Percentiles rank a stretch among this genome's conserved stretches.
Evolutionary conservation across 2,113 vertebrate species (phyloP).

Genomic region (Notarius lentiginosus): DNA sequence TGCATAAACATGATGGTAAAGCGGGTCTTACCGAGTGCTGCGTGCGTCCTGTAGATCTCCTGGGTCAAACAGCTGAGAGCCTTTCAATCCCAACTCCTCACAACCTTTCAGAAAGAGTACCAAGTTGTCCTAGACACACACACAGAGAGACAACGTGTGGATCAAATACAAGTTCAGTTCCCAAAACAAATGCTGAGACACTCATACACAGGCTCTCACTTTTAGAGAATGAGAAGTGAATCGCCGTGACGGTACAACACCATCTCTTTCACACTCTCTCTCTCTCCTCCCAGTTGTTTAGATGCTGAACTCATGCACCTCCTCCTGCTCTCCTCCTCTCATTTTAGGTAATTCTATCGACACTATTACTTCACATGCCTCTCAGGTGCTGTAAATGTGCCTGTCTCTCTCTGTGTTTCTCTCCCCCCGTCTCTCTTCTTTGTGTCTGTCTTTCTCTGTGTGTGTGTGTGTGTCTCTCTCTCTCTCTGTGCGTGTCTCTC

Average conservation of each 20-base stretch:
- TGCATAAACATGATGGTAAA: neutral
- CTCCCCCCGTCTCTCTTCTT: conserved; percentile 40
- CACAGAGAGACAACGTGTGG: conserved; percentile 24
- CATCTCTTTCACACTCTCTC: neutral
- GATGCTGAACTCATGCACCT: conserved; percentile 12
- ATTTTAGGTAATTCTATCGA: conserved; percentile 32
- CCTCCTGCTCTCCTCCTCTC: conserved; percentile 14
- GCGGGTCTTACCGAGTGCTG: conserved; percentile 9
- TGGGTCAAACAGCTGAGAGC: conserved; percentile 31
- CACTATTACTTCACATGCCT: conserved; percentile 25
- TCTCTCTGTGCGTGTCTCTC: conserved; percentile 18
- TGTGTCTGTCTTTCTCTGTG: conserved; percentile 37
- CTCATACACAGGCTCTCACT: neutral
- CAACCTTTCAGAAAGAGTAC: conserved; percentile 92
- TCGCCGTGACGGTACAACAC: conserved; percentile 4
- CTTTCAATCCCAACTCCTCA: conserved; percentile 88
- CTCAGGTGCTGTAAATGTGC: conserved; percentile 42
- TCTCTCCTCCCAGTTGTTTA: conserved; percentile 18
- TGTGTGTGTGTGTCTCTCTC: conserved; percentile 46
- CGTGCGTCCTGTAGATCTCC: conserved; percentile 18
- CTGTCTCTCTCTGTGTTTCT: conserved; percentile 36
- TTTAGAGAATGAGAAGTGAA: conserved; percentile 3
- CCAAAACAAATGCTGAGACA: conserved; percentile 8
- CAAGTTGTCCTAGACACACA: conserved; percentile 86
- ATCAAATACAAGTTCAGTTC: conserved; percentile 3